Percentiles rank a stretch among this genome's conserved stretches.
phyloP scores from a whole-genome alignment of 2,888 invertebrate species.

The Agrochola circellaris region DNA sequence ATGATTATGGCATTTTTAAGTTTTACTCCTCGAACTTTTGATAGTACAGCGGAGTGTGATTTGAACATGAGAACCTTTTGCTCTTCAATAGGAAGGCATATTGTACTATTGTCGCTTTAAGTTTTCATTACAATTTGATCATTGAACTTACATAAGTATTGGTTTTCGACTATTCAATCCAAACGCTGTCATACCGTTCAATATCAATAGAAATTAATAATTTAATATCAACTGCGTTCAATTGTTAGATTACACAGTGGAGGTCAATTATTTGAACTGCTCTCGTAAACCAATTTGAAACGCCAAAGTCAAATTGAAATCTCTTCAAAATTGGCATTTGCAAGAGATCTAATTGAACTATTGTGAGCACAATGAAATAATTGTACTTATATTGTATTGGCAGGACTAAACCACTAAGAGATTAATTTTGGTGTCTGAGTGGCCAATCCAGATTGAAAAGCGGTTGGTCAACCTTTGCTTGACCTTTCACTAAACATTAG shows the following conservation, averaged over 20 bases:
- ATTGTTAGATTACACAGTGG: constrained; percentile 10
- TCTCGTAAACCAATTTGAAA: constrained; percentile 35
- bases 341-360: constrained; percentile 25
- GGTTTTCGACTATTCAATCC: neutral
- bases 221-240: constrained; percentile 8
- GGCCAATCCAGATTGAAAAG: neutral
- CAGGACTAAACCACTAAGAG: neutral
- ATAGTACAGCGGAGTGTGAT: neutral
- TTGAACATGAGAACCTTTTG: neutral
- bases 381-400: constrained; percentile 23
- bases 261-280: constrained; percentile 43
- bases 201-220: constrained; percentile 19
- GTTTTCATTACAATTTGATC: neutral
- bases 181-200: neutral
- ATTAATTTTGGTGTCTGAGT: constrained; percentile 1
- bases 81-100: neutral
- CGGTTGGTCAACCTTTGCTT: neutral
- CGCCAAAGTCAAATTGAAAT: constrained; percentile 16
- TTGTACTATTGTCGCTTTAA: too few species aligned
- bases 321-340: constrained; percentile 22
- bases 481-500: neutral
- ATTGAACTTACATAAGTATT: neutral
- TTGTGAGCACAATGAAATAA: constrained; percentile 15
- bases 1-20: neutral
- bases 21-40: neutral